These are phyloP conservation scores for Salvelinus sp. DNA, from an alignment of 2,113 vertebrate genomes.

Conservation along the genomic window DNA sequence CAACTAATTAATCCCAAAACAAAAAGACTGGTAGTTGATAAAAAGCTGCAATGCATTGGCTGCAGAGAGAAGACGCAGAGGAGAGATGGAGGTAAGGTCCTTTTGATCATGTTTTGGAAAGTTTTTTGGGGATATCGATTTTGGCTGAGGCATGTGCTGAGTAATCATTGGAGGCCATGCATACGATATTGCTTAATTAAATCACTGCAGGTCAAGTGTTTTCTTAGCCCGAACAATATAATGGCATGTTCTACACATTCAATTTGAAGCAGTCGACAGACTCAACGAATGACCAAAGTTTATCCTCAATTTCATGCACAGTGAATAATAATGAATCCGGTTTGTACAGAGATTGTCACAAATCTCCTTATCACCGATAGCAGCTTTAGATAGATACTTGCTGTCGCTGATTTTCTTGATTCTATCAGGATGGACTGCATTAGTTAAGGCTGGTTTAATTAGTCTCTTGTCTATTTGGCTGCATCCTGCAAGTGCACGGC, in stretches of 20 bases:
- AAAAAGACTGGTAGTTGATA: constrained; percentile 16
- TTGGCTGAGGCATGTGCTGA: constrained; percentile 48
- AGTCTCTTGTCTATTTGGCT: neutral
- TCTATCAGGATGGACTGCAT: neutral
- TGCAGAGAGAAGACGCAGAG: too few relatives aligned
- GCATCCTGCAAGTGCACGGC: neutral
- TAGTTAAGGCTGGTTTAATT: too few relatives aligned
- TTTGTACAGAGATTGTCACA: too few relatives aligned
- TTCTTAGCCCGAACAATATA: neutral
- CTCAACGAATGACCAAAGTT: too few relatives aligned
- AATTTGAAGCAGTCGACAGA: too few relatives aligned
- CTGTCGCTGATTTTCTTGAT: too few relatives aligned
- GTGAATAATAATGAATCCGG: too few relatives aligned
- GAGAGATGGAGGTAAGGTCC: constrained; percentile 49
- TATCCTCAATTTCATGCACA: too few relatives aligned
- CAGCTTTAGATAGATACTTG: too few relatives aligned
- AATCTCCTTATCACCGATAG: too few relatives aligned
- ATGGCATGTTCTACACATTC: too few relatives aligned
- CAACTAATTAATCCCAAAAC: neutral
- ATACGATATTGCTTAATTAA: constrained; percentile 12
- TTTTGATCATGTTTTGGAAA: constrained; percentile 34
- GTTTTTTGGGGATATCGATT: constrained; percentile 52
- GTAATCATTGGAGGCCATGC: constrained; percentile 45
- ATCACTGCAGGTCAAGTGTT: neutral
- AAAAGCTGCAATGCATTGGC: constrained; percentile 15